A percentile compares a stretch with the other conserved stretches of the same genome.
These are phyloP conservation scores for Danio jaintianensis DNA, from an alignment of 2,797 vertebrate genomes.

Conservation along the genomic window DNA sequence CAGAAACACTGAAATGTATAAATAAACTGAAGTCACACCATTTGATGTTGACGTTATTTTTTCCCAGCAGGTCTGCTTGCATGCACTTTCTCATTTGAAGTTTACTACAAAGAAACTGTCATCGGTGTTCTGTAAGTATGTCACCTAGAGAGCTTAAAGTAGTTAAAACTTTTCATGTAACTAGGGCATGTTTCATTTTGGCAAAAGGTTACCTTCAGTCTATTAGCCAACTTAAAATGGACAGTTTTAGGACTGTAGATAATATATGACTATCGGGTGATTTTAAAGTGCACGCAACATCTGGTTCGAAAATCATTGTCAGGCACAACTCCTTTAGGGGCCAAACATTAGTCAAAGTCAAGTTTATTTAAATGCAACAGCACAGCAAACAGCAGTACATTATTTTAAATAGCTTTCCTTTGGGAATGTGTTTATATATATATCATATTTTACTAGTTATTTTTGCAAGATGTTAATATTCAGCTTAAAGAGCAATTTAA, in stretches of 20 bases:
- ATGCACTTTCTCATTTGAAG: background rate
- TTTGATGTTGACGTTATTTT: background rate
- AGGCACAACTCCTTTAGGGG: background rate
- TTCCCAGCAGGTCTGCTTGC: background rate
- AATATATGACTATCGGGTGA: background rate
- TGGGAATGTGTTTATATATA: too few relatives aligned
- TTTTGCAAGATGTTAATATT: too few relatives aligned
- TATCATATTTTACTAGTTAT: too few relatives aligned
- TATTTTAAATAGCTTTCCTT: too few relatives aligned
- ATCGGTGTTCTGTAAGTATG: background rate
- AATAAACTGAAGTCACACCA: background rate
- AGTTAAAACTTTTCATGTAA: constrained; percentile 19
- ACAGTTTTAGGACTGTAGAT: constrained; percentile 20
- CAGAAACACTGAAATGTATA: background rate
- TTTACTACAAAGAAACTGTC: constrained; percentile 15
- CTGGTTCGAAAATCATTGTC: background rate
- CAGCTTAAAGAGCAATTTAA: too few relatives aligned
- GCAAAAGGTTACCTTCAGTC: constrained; percentile 9
- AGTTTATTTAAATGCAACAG: background rate
- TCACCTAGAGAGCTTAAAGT: constrained; percentile 1
- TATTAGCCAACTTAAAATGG: constrained; percentile 13
- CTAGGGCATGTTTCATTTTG: constrained; percentile 4
- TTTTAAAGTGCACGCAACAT: background rate
- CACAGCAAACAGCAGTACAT: background rate
- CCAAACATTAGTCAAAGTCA: constrained; percentile 24